Percentiles rank a stretch among this genome's conserved stretches.
Conservation (phyloP, 2,797 vertebrate species). For the Betta splendens region DNA sequence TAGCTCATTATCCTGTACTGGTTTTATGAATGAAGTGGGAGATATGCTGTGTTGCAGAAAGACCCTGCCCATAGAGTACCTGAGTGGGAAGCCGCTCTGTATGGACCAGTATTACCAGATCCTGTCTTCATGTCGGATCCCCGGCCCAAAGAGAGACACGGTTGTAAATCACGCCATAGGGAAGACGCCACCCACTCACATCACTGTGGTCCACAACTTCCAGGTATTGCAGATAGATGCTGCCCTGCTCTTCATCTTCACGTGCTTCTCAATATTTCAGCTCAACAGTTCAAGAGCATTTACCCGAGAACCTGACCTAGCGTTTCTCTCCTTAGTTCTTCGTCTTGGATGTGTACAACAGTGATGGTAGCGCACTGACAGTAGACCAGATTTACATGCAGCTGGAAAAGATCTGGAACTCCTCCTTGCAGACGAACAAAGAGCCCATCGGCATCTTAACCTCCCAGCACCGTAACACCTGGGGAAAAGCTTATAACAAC, state of each 20-base stretch:
- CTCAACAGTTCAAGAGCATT: neutral
- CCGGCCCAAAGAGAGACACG: conserved; percentile 90
- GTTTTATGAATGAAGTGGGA: neutral
- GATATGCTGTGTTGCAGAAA: conserved; percentile 77
- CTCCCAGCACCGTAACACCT: conserved; percentile 96
- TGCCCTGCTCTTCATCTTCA: conserved; percentile 13
- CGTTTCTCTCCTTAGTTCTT: conserved; percentile 85
- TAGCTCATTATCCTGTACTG: neutral
- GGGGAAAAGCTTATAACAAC: conserved; percentile 96
- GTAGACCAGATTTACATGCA: conserved; percentile 93
- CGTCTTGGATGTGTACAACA: conserved; percentile 93
- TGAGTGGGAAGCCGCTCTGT: conserved; percentile 91
- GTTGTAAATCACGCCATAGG: conserved; percentile 85
- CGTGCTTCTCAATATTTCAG: neutral
- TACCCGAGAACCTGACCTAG: neutral
- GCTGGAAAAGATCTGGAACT: conserved; percentile 98
- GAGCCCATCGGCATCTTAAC: conserved; percentile 97
- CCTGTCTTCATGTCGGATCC: conserved; percentile 94
- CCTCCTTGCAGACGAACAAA: conserved; percentile 96
- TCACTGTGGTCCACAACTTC: conserved; percentile 97
- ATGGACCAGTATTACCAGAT: conserved; percentile 99
- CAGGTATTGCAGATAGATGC: conserved; percentile 82
- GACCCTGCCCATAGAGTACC: conserved; percentile 89
- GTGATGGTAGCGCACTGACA: conserved; percentile 89
- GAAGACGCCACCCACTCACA: conserved; percentile 85